These are phyloP conservation scores for Sebastes flavidus DNA, from an alignment of 2,797 vertebrate species.

Conservation along the genomic window DNA sequence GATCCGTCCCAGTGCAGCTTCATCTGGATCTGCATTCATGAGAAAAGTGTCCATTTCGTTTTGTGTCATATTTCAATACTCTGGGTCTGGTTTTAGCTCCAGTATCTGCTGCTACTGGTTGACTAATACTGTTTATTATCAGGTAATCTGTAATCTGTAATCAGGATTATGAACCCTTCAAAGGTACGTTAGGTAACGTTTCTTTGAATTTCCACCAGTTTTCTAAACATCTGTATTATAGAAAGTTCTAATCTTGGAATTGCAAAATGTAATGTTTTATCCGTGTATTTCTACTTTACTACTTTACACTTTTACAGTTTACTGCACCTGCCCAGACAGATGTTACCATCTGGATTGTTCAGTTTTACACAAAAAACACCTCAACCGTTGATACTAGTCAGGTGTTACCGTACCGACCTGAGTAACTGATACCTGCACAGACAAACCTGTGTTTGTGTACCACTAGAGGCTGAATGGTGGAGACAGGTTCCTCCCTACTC, in stretches of 20 bases:
- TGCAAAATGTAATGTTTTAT: background rate
- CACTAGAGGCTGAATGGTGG: background rate
- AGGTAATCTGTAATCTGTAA: background rate
- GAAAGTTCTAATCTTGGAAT: background rate
- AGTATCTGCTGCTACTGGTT: background rate
- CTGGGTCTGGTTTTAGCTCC: background rate
- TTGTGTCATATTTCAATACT: constrained; percentile 11
- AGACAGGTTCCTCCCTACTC: background rate
- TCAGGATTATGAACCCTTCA: background rate
- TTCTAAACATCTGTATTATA: background rate
- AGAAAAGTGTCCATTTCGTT: background rate
- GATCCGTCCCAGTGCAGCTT: background rate
- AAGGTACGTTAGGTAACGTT: constrained; percentile 11
- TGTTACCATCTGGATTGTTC: background rate
- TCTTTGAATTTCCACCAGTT: background rate
- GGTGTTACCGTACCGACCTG: background rate
- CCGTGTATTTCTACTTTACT: background rate
- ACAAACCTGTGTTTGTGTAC: background rate
- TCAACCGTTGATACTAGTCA: background rate
- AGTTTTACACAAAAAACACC: background rate
- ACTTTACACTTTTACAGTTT: background rate
- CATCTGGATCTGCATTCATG: background rate
- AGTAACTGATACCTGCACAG: background rate
- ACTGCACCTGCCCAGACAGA: background rate
- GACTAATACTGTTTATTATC: background rate